These are phyloP conservation scores for Motacilla alba DNA, from an alignment of 2,113 vertebrate species.

Conservation along the genomic window DNA sequence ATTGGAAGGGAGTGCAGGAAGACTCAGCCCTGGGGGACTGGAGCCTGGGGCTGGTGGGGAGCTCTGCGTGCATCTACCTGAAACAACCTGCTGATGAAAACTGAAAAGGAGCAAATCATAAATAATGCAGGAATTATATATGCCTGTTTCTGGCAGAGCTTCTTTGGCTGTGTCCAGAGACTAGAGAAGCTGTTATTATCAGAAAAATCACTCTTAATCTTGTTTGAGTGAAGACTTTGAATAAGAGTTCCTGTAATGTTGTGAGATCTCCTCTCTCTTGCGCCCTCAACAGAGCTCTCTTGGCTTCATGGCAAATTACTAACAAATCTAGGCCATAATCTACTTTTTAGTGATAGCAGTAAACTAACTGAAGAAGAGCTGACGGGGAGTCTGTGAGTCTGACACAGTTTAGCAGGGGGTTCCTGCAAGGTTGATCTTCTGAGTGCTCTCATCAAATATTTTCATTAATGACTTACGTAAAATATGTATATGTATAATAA, in stretches of 20 bases:
- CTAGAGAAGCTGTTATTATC: not conserved
- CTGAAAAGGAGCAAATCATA: not conserved
- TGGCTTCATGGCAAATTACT: not conserved
- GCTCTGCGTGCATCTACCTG: not conserved
- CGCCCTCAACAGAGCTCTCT: not conserved
- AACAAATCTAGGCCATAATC: not conserved
- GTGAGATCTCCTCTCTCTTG: not conserved
- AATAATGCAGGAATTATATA: constrained; percentile 22
- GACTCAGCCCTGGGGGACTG: not conserved
- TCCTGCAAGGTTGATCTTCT: not conserved
- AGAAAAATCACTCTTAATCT: not conserved
- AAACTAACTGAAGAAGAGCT: not conserved
- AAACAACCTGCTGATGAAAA: not conserved
- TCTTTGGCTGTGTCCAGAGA: not conserved
- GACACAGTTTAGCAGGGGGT: not conserved
- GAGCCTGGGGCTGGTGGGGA: not conserved
- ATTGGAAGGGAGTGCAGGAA: not conserved
- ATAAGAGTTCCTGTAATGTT: not conserved
- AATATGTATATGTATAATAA: not conserved
- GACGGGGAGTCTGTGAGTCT: not conserved
- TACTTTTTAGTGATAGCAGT: not conserved
- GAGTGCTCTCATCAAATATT: not conserved
- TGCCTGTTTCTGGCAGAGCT: not conserved
- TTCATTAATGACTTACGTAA: not conserved
- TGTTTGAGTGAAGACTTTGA: not conserved